Base-by-base conservation (phyloP, 2,888 invertebrate species). In the Leucophora obtusa region DNA sequence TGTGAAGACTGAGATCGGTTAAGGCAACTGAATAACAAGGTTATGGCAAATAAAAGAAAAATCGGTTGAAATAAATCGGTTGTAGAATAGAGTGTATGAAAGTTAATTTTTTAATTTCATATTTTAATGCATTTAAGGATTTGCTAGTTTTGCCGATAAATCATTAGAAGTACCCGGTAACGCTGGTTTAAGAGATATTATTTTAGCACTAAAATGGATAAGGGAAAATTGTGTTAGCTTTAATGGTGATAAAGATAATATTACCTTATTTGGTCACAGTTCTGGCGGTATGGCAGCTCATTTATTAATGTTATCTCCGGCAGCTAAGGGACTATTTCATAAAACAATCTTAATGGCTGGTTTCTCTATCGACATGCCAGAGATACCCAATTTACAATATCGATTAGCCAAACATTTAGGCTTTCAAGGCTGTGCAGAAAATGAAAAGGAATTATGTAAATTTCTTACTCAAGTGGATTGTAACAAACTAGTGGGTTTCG, bases 151-250 rank as follows among this genome's bases (percentile, higher is more conserved):
- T 0, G 84, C 89, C 62, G 91, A 92, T 84, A 86, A 89, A 7
- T 87, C 89, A 4, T 79, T 92, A n/a, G 88, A 89, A 21, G 90
- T 92, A 24, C 91, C 92, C 1, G 92, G 92, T 1, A 92, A 92
- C 84, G 91, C 91, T 8, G 92, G 91, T 0, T 84, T 92, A 0
- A 92, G 92, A 85, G 92, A 92, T 84, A 90, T 91, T 85, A 87
- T 91, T 1, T 78, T 91, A 85, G 92, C 91, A 1, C 84, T 92
- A n/a, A 89, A 89, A 76, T 92, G 92, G 92, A 85, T 92, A 1
- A 87, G 90, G 69, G 84, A 87, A 14, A 92, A 92, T 83, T 90
- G 91, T 14, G 53, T 83, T 0, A 83, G 85, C 15, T 92, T 92
- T 82, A 90, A 91, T 74, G 92, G 92, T 0, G 91, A 92, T 85